phyloP scores from a whole-genome alignment of 2,888 invertebrate genomes.

The Corbicula japonica region DNA sequence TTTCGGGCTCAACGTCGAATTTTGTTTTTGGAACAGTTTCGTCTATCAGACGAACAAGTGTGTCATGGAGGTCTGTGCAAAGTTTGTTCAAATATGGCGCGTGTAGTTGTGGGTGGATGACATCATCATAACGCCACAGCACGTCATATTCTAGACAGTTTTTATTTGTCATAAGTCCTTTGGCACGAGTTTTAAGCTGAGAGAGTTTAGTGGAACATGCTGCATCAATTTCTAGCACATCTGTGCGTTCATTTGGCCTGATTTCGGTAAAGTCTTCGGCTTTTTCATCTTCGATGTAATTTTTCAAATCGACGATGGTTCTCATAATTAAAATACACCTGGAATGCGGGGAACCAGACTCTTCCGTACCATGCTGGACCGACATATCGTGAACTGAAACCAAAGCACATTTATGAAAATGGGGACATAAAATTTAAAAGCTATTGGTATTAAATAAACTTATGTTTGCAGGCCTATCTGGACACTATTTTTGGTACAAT shows the following conservation, averaged over 20 bases:
- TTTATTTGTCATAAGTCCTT: slow-evolving; percentile 66
- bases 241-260: slow-evolving; percentile 72
- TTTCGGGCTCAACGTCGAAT: slow-evolving; percentile 66
- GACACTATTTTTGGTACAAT: too few relatives aligned
- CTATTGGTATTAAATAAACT: too few relatives aligned
- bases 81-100: slow-evolving; percentile 81
- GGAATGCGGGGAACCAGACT: slow-evolving; percentile 68
- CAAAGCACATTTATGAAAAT: too few relatives aligned
- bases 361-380: slow-evolving; percentile 75
- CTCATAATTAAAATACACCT: slow-evolving; percentile 79
- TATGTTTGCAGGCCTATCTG: too few relatives aligned
- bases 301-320: slow-evolving; percentile 84
- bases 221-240: slow-evolving; percentile 72
- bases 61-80: slow-evolving; percentile 69
- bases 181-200: slow-evolving; percentile 72
- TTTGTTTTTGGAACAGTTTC: slow-evolving; percentile 60
- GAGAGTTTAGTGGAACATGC: slow-evolving; percentile 70
- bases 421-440: too few relatives aligned
- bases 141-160: slow-evolving; percentile 78
- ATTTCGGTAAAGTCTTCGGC: slow-evolving; percentile 80
- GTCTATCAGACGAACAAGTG: slow-evolving; percentile 73
- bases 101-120: slow-evolving; percentile 82
- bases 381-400: slow-evolving; percentile 81
- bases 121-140: slow-evolving; percentile 84
- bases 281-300: slow-evolving; percentile 79